A percentile compares a stretch with the other conserved stretches of the same genome.
These are phyloP conservation scores for Melipona quadrifasciata DNA, from an alignment of 1,140 invertebrate genomes.

Conservation along the genomic window DNA sequence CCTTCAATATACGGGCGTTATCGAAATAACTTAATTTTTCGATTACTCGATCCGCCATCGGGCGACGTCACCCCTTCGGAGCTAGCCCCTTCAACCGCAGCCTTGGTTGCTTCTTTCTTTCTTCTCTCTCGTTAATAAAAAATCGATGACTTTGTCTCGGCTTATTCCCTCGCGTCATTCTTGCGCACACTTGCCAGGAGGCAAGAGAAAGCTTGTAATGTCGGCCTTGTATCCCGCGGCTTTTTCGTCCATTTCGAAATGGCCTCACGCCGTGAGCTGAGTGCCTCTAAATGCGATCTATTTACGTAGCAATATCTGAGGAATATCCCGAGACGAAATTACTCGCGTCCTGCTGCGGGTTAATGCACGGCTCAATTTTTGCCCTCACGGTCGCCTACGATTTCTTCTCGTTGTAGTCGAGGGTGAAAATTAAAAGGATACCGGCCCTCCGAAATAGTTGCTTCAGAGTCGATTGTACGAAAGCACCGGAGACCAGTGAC, in stretches of 20 bases:
- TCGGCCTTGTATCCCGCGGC: constrained; percentile 65
- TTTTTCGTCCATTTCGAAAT: constrained; percentile 67
- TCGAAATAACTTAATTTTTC: constrained; percentile 72
- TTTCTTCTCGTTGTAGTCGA: background rate
- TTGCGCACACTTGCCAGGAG: background rate
- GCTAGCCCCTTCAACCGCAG: background rate
- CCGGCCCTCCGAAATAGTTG: background rate
- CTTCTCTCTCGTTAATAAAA: constrained; percentile 61
- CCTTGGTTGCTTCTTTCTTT: background rate
- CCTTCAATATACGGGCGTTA: constrained; percentile 1
- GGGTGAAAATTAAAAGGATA: background rate
- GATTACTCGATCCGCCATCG: constrained; percentile 57
- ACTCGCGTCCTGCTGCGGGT: constrained; percentile 47
- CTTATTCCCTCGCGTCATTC: constrained; percentile 46
- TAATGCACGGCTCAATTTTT: constrained; percentile 50
- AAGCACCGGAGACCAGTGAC: too few relatives aligned
- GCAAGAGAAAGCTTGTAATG: constrained; percentile 31
- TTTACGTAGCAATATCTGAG: constrained; percentile 73
- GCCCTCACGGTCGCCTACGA: background rate
- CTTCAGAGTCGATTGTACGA: background rate
- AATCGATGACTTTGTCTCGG: constrained; percentile 64
- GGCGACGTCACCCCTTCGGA: background rate
- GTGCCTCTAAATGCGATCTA: constrained; percentile 77
- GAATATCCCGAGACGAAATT: constrained; percentile 63
- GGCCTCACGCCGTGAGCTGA: constrained; percentile 71